A percentile compares a stretch with the other conserved stretches of the same genome.
Conservation (phyloP, 2,797 vertebrate genomes). For the Onychomys torridus region DNA sequence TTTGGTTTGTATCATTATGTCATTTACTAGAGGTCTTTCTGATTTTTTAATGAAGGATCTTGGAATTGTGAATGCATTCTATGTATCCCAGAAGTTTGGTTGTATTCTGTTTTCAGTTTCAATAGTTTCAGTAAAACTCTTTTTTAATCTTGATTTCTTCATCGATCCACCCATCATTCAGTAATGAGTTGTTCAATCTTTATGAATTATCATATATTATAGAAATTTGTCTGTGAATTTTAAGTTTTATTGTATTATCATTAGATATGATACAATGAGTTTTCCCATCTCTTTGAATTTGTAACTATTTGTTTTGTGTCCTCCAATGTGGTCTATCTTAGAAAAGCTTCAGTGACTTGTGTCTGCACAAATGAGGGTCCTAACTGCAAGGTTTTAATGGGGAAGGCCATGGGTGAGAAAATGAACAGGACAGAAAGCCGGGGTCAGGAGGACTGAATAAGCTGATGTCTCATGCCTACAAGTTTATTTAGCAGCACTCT, state of each 20-base stretch:
- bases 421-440: neutral
- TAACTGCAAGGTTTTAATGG: neutral
- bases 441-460: neutral
- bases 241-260: neutral
- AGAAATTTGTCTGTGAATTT: neutral
- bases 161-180: neutral
- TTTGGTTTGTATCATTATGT: neutral
- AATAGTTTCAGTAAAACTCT: neutral
- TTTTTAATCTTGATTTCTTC: neutral
- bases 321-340: neutral
- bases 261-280: neutral
- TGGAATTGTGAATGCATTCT: neutral
- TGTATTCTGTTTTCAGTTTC: neutral
- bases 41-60: neutral
- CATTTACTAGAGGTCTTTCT: neutral
- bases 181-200: neutral
- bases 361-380: neutral
- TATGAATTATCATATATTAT: neutral
- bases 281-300: neutral
- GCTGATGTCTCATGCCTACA: neutral
- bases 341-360: neutral
- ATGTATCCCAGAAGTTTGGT: neutral
- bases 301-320: neutral
- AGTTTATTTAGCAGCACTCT: neutral
- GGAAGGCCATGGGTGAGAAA: no score